Percentiles rank a stretch among this genome's conserved stretches.
These are phyloP conservation scores for Mantis religiosa DNA, from an alignment of 2,888 invertebrate genomes.

Conservation along the genomic window DNA sequence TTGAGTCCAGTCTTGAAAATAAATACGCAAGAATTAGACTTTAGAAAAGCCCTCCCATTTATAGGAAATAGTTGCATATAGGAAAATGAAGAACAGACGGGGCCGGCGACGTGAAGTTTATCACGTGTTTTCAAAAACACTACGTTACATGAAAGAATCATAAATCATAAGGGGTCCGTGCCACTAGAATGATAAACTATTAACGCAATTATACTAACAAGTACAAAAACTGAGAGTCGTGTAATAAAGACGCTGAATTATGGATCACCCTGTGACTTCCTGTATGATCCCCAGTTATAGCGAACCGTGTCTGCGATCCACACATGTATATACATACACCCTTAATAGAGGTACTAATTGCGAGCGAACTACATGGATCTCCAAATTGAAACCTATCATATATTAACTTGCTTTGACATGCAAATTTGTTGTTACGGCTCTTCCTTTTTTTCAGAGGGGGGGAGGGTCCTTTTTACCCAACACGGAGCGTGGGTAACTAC, in stretches of 20 bases:
- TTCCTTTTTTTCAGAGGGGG: background rate
- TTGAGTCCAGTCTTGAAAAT: too few species aligned
- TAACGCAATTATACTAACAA: background rate
- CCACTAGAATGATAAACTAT: too few species aligned
- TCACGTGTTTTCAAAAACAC: too few species aligned
- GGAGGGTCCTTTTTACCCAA: background rate
- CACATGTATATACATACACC: background rate
- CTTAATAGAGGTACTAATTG: background rate
- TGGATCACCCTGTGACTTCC: background rate
- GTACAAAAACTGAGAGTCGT: background rate
- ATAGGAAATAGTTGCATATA: too few species aligned
- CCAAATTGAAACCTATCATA: constrained; percentile 9
- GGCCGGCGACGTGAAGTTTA: too few species aligned
- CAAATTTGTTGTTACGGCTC: constrained; percentile 1
- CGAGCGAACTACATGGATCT: background rate
- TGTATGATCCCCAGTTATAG: background rate
- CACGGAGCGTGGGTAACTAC: background rate
- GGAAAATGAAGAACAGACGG: too few species aligned
- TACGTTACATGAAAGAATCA: too few species aligned
- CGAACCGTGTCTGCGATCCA: background rate
- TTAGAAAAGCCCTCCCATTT: too few species aligned
- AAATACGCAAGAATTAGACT: too few species aligned
- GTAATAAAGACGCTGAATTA: background rate
- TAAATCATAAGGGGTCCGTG: too few species aligned
- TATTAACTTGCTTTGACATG: constrained; percentile 10